Evolutionary conservation across 2,888 invertebrate species (phyloP).

Genomic region (Synanthedon tipuliformis): DNA sequence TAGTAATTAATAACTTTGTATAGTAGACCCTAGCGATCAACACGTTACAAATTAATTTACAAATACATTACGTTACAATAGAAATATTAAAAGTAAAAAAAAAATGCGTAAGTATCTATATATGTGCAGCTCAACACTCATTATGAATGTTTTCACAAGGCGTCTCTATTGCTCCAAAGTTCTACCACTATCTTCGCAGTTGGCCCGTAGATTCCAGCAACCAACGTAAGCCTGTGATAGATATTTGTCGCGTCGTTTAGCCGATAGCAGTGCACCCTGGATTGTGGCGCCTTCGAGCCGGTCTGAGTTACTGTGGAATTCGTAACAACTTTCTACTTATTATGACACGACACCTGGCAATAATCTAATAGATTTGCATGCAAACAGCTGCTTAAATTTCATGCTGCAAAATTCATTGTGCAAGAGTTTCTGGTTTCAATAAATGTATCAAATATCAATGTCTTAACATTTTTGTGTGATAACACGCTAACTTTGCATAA

Average conservation of each 20-base stretch:
- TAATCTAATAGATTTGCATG: background rate
- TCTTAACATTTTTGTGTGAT: no score
- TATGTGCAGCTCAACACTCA: no score
- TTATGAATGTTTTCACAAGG: background rate
- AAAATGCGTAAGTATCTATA: no score
- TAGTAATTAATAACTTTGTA: no score
- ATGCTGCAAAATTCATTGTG: no score
- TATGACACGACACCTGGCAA: background rate
- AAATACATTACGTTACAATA: no score
- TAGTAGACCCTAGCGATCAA: no score
- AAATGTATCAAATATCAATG: background rate
- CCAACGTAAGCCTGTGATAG: slow-evolving; percentile 21
- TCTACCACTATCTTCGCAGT: slow-evolving; percentile 12
- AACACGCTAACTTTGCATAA: background rate
- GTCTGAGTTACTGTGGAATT: background rate
- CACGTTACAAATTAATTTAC: no score
- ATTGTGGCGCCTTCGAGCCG: background rate
- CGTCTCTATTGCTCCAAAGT: slow-evolving; percentile 1
- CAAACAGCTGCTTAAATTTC: no score
- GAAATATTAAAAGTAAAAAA: no score
- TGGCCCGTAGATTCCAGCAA: slow-evolving; percentile 15
- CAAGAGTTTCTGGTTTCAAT: no score
- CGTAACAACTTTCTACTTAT: background rate
- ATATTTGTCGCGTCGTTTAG: slow-evolving; percentile 25
- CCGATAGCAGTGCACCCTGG: slow-evolving; percentile 16